Base-by-base conservation (phyloP, 2,797 vertebrate genomes). In the Steatocranus sp. region DNA sequence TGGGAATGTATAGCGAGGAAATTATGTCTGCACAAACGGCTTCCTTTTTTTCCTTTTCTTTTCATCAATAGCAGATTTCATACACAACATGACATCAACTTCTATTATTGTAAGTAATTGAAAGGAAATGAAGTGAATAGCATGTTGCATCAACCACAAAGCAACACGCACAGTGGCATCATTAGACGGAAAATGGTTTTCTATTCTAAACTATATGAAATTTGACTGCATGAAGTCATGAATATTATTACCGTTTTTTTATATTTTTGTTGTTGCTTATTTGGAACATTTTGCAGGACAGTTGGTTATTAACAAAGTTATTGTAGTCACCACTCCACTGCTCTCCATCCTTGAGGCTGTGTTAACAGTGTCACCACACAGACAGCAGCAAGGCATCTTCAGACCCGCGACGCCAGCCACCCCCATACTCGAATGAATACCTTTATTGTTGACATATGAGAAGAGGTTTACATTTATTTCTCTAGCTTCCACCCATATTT, bases 331-430 rank as follows among this genome's bases (percentile, higher is more conserved):
- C 94, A 96, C 96, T 80, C 95, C 95, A 1, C 96, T 96, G 90
- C 96, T 96, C 89, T 96, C 93, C 96, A 96, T 96, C 63, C 95
- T 93, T 2, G 96, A 96, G 75, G 96, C 96, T 0, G 96, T 96
- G 90, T 96, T 96, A 53, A 96, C 95, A 0, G 92, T 95, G 90
- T 96, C 96, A 2, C 96, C 95, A 49, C 93, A 95, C 79, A 96
- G 86, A 75, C 96, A 96, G 88, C 96, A 96, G 36, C 96, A 95
- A 46, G 96, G 96, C 96, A 96, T 97, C 87, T 96, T 96, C 79
- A 96, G 91, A 3, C 95, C 95, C 53, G 94, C 96, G 58, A 95
- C 96, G 0, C 95, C 95, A 1, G 95, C 96, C 50, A 97, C 95
- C 90, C 96, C 95, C 96, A 96, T 95, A 8, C 96, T 96, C 4